A percentile compares a stretch with the other conserved stretches of the same genome.
phyloP scores from a whole-genome alignment of 2,888 invertebrate genomes.

The Venusia cambrica region DNA sequence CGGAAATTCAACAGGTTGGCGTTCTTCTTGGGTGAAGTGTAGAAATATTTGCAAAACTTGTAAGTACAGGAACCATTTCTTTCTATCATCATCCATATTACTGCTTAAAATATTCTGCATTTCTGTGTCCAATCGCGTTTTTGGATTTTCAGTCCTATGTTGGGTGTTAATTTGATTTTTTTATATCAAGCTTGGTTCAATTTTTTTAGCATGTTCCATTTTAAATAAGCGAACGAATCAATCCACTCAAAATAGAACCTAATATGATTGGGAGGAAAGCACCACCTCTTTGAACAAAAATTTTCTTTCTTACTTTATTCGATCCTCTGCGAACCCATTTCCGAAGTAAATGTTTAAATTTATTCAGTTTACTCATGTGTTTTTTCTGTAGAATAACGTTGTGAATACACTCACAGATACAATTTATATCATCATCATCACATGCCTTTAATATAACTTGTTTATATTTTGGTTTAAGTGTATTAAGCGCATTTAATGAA shows the following conservation, averaged over 20 bases:
- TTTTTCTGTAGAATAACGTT: too few species aligned
- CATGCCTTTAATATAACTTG: too few species aligned
- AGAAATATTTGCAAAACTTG: conserved; percentile 33
- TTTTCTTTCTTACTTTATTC: too few species aligned
- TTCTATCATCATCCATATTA: conserved; percentile 25
- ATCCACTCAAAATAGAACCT: conserved; percentile 28
- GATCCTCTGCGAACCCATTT: too few species aligned
- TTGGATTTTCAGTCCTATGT: conserved; percentile 9
- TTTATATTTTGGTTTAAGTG: too few species aligned
- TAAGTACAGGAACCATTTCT: conserved; percentile 30
- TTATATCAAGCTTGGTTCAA: conserved; percentile 25
- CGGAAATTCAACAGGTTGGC: conserved; percentile 16
- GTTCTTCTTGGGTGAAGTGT: conserved; percentile 25
- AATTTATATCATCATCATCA: too few species aligned
- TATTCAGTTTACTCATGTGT: too few species aligned
- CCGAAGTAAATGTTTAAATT: too few species aligned
- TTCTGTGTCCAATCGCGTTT: conserved; percentile 21
- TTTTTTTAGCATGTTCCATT: conserved; percentile 25
- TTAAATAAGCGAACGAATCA: conserved; percentile 17
- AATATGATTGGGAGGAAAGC: conserved; percentile 29
- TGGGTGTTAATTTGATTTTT: too few species aligned
- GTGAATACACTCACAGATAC: too few species aligned
- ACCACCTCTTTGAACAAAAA: too few species aligned
- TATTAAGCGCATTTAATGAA: too few species aligned
- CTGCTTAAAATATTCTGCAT: conserved; percentile 27